phyloP scores from a whole-genome alignment of 2,797 vertebrate genomes.

The Gallinago nigripennis region DNA sequence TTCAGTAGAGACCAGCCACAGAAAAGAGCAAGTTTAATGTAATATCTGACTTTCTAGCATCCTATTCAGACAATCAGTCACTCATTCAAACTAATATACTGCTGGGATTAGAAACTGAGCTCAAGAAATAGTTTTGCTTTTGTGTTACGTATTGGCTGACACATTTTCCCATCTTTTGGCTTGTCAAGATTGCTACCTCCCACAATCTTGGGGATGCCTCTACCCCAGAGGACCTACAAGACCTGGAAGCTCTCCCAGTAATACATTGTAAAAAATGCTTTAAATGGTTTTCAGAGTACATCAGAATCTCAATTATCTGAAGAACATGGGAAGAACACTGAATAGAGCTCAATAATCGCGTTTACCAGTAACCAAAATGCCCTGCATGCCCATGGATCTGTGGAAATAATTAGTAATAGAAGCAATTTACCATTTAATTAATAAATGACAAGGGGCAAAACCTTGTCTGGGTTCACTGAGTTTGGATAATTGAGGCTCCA shows the following conservation, averaged over 20 bases:
- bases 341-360: conserved; percentile 12
- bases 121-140: conserved; percentile 46
- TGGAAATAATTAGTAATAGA: conserved; percentile 70
- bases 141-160: conserved; percentile 1
- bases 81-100: background rate
- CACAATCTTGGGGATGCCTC: background rate
- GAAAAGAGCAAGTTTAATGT: conserved; percentile 22
- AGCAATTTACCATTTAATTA: conserved; percentile 72
- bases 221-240: background rate
- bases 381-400: conserved; percentile 54
- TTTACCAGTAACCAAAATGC: conserved; percentile 61
- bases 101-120: background rate
- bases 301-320: conserved; percentile 45
- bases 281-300: conserved; percentile 27
- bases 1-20: background rate
- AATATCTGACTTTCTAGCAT: background rate
- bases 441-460: conserved; percentile 67
- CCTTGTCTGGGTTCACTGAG: conserved; percentile 66
- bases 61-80: conserved; percentile 12
- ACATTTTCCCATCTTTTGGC: conserved; percentile 32
- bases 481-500: conserved; percentile 64
- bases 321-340: conserved; percentile 45
- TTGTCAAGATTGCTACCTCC: background rate
- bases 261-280: conserved; percentile 8
- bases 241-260: conserved; percentile 25